Base-by-base conservation (phyloP, 2,797 vertebrate species). In the Hippopotamyrus pictus region DNA sequence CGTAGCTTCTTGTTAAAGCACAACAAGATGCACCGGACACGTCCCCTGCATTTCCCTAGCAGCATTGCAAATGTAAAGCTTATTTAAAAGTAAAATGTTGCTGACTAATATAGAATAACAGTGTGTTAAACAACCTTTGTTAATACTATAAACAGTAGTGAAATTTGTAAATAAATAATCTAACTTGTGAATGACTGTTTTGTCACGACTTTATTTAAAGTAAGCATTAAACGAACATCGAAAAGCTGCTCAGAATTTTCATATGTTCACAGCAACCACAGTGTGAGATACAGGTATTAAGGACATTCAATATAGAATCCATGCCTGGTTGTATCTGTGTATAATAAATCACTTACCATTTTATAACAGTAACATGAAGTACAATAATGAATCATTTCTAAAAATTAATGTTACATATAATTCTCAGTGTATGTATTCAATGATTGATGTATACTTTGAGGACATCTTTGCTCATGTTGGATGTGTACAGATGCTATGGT, bases 141-240 rank as follows among this genome's bases (percentile, higher is more conserved):
- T 29, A 85, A 51, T 85, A 85, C 82, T 51, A 51, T 85, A 85
- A 85, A 85, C 22, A 50, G 41, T 51, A 85, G 82, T n/a, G 22
- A 85, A 85, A 51, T 25, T 85, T 48, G 46, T 85, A 85, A 85
- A 85, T 51, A 50, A 12, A 85, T 51, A 12, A 69, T 33, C 33
- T 69, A 14, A n/a, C 17, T 19, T 5, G 41, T 46, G 37, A 79
- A 79, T 44, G 73, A 19, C 41, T 82, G 76, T 44, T 79, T 44
- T n/a, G 41, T 79, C 41, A 79, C 19, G 4, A n/a, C 73, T 79
- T 79, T 79, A 79, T 44, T 79, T 19, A 79, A 44, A 44, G 14
- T 79, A 8, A 79, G 17, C 73, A 44, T 79, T 79, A 79, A 79
- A 79, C 1, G 1, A 44, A 79, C 73, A 44, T 79, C 8, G 14